Percentiles rank a stretch among this genome's conserved stretches.
These are phyloP conservation scores for Phrynocephalus forsythii DNA, from an alignment of 2,797 vertebrate species.

Conservation along the genomic window DNA sequence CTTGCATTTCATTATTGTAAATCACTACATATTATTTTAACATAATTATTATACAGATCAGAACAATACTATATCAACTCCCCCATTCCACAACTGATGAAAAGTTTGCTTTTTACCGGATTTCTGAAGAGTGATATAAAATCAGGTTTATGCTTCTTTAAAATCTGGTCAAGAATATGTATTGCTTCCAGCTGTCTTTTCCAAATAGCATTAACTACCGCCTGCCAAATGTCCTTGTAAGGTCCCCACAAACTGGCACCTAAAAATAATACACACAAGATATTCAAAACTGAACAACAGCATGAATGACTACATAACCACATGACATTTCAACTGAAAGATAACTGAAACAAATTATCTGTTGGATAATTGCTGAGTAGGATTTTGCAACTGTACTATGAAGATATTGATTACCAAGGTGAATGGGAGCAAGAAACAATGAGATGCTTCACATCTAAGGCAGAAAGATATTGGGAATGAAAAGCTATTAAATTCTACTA, in stretches of 20 bases:
- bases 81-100: slow-evolving; percentile 2
- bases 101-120: slow-evolving; percentile 81
- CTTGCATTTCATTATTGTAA: not conserved
- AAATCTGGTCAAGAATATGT: slow-evolving; percentile 91
- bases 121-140: slow-evolving; percentile 97
- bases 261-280: slow-evolving; percentile 67
- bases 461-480: no score
- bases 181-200: slow-evolving; percentile 91
- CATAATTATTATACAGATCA: not conserved
- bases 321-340: not conserved
- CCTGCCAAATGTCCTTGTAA: slow-evolving; percentile 95
- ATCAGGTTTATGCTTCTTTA: slow-evolving; percentile 96
- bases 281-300: slow-evolving; percentile 34
- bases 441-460: no score
- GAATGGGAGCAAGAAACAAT: no score
- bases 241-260: slow-evolving; percentile 98
- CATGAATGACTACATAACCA: not conserved
- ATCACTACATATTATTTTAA: not conserved
- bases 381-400: no score
- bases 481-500: no score
- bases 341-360: not conserved
- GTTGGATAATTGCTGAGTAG: not conserved
- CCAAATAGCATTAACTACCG: slow-evolving; percentile 90
- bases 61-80: not conserved
- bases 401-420: no score